These are phyloP conservation scores for Ditylenchus dipsaci DNA, from an alignment of 1,140 invertebrate genomes.

Conservation along the genomic window DNA sequence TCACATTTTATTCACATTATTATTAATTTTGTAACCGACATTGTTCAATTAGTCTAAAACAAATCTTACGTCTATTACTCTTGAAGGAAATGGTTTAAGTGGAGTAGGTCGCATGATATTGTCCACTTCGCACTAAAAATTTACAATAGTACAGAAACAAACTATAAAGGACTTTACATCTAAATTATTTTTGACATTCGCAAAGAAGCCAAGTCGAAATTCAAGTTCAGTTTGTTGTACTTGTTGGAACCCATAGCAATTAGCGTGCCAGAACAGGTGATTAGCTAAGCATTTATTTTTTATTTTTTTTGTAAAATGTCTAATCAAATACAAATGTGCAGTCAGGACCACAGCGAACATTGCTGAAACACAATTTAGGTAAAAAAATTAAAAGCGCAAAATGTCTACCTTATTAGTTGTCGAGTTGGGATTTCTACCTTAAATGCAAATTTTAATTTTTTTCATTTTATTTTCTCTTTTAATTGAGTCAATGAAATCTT, in stretches of 20 bases:
- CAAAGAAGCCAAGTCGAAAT: slow-evolving; percentile 62
- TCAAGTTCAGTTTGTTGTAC: slow-evolving; percentile 69
- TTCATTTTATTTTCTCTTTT: too few species aligned
- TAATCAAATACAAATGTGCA: slow-evolving; percentile 65
- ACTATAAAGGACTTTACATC: neutral
- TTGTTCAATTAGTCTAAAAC: too few species aligned
- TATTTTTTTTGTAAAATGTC: slow-evolving; percentile 63
- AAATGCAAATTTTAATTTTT: neutral
- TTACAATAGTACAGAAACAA: slow-evolving; percentile 16
- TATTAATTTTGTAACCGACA: too few species aligned
- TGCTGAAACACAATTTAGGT: slow-evolving; percentile 62
- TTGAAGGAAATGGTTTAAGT: slow-evolving; percentile 58
- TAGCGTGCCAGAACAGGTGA: slow-evolving; percentile 67
- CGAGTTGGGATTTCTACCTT: slow-evolving; percentile 39
- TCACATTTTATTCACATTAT: too few species aligned
- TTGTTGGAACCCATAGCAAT: slow-evolving; percentile 69
- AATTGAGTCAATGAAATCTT: too few species aligned
- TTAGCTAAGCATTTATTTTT: too few species aligned
- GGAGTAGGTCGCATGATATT: slow-evolving; percentile 61
- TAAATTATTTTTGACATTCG: slow-evolving; percentile 43
- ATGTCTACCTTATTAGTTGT: slow-evolving; percentile 28
- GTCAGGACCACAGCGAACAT: slow-evolving; percentile 66
- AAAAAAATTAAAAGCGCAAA: too few species aligned
- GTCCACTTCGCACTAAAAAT: slow-evolving; percentile 60
- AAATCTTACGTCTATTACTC: slow-evolving; percentile 52